These are phyloP conservation scores for Strigops habroptila DNA, from an alignment of 2,113 vertebrate species.

Conservation along the genomic window DNA sequence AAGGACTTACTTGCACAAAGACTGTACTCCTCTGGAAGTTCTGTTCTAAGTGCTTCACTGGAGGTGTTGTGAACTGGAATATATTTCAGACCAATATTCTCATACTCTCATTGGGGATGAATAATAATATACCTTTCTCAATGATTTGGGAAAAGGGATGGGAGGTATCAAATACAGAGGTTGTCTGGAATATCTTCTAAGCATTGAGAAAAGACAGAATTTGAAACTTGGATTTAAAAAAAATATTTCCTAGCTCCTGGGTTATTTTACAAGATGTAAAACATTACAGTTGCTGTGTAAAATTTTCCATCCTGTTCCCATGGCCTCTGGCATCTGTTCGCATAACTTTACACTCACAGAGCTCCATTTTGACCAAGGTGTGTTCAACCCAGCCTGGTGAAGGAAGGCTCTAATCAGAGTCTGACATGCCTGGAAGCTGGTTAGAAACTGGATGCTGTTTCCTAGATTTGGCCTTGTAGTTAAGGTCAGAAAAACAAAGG, in stretches of 20 bases:
- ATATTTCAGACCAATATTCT: background rate
- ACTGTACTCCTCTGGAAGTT: background rate
- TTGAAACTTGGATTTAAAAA: background rate
- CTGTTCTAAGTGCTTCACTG: background rate
- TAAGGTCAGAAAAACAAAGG: background rate
- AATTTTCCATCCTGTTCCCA: background rate
- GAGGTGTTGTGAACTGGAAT: background rate
- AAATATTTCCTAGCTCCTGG: background rate
- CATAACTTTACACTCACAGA: background rate
- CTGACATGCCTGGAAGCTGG: background rate
- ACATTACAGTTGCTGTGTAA: background rate
- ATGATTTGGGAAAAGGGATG: background rate
- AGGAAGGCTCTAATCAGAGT: background rate
- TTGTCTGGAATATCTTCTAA: slow-evolving; percentile 7
- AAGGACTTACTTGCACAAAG: background rate
- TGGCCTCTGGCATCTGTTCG: background rate
- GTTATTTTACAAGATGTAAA: background rate
- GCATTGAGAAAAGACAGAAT: slow-evolving; percentile 40
- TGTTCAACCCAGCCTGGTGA: background rate
- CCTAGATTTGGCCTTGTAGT: background rate
- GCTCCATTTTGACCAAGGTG: background rate
- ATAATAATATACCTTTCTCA: background rate
- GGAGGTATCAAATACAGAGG: background rate
- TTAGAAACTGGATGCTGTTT: background rate
- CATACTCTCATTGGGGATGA: background rate